These are phyloP conservation scores for Platycercus adscitus DNA, from an alignment of 2,113 vertebrate genomes.

Conservation along the genomic window DNA sequence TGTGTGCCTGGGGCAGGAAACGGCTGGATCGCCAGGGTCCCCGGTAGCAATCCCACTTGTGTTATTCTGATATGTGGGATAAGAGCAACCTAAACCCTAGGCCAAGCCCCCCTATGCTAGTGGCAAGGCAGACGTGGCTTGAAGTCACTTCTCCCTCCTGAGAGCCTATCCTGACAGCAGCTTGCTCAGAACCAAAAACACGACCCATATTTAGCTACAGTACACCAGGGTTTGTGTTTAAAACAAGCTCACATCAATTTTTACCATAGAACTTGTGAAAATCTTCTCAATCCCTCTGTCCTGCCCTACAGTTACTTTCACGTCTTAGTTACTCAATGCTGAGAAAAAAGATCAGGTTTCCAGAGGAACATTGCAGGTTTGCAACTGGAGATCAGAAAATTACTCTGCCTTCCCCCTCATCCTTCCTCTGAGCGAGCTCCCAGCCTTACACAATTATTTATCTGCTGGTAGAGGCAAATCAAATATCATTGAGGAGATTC, in stretches of 20 bases:
- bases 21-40: neutral
- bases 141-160: neutral
- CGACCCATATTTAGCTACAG: neutral
- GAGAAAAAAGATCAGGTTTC: neutral
- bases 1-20: neutral
- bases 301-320: fast-evolving
- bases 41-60: fast-evolving
- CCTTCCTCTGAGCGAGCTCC: neutral
- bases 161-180: neutral
- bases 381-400: neutral
- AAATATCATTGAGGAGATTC: neutral
- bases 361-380: neutral
- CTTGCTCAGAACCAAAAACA: neutral
- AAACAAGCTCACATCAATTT: neutral
- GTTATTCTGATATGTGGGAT: neutral
- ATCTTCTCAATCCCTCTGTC: neutral
- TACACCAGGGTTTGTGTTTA: neutral
- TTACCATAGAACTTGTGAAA: neutral
- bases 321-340: neutral
- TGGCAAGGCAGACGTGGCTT: neutral
- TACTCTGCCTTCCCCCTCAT: neutral
- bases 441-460: neutral
- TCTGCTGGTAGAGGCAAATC: slow-evolving; percentile 15
- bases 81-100: too few species aligned
- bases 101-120: fast-evolving